Evolutionary conservation across 2,113 vertebrate genomes (phyloP).

Genomic region (Perca flavescens): DNA sequence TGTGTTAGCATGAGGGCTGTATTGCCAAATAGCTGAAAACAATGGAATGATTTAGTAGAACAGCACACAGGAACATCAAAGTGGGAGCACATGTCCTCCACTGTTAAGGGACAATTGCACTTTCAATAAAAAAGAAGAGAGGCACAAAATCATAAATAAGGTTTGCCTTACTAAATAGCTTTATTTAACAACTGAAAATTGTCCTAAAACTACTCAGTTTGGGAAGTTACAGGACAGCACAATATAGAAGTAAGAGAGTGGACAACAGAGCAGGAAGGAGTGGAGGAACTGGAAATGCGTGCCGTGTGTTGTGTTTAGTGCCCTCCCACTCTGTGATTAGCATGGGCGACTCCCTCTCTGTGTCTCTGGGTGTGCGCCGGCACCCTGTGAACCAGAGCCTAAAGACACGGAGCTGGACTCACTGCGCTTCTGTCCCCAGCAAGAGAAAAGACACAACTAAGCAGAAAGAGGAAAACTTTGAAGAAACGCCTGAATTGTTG

Average conservation of each 20-base stretch:
- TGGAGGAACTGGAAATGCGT: constrained; percentile 55
- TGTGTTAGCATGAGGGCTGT: background rate
- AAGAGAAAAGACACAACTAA: background rate
- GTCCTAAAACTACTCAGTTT: background rate
- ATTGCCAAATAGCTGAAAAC: constrained; percentile 32
- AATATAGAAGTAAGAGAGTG: constrained; percentile 1
- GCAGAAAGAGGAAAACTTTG: constrained; percentile 16
- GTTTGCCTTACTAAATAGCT: background rate
- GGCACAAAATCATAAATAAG: background rate
- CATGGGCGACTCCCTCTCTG: constrained; percentile 69
- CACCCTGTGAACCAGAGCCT: constrained; percentile 65
- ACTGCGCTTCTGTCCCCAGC: background rate
- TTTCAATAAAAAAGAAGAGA: background rate
- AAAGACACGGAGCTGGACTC: constrained; percentile 52
- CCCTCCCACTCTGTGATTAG: constrained; percentile 70
- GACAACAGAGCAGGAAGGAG: constrained; percentile 53
- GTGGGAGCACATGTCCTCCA: constrained; percentile 6
- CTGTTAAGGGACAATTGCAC: background rate
- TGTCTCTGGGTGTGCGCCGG: constrained; percentile 59
- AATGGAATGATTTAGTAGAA: constrained; percentile 40
- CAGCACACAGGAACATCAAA: constrained; percentile 8
- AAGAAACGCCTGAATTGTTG: constrained; percentile 11
- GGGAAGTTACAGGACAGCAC: background rate
- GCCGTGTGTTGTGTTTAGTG: constrained; percentile 46
- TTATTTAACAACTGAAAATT: background rate